Evolutionary conservation across 2,113 vertebrate genomes (phyloP).

Genomic region (Callorhinus ursinus): DNA sequence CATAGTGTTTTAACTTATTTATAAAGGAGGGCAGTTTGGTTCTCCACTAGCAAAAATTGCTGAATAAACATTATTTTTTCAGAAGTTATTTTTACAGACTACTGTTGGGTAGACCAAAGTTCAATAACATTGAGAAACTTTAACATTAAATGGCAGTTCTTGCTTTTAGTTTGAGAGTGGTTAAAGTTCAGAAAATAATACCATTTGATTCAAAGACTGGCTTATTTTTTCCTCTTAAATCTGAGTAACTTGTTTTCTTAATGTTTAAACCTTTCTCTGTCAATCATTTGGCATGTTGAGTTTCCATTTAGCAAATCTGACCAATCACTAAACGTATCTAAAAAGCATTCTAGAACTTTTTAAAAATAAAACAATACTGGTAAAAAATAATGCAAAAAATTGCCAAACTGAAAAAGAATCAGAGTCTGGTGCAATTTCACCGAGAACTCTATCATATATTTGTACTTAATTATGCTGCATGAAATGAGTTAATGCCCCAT

Average conservation of each 20-base stretch:
- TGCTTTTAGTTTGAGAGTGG: constrained; percentile 51
- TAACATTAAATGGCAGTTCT: constrained; percentile 61
- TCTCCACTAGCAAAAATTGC: neutral
- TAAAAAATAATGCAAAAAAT: constrained; percentile 13
- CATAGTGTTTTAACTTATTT: constrained; percentile 32
- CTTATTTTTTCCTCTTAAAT: neutral
- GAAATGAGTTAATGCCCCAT: neutral
- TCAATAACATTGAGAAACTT: neutral
- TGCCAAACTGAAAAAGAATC: constrained; percentile 24
- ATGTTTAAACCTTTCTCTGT: neutral
- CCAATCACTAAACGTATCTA: constrained; percentile 9
- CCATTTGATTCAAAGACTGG: neutral
- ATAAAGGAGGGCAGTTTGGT: neutral
- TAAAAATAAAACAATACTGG: neutral
- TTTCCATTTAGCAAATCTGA: neutral
- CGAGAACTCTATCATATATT: neutral
- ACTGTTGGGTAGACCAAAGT: neutral
- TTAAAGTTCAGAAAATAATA: constrained; percentile 27
- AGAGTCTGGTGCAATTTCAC: constrained; percentile 15
- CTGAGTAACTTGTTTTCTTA: neutral
- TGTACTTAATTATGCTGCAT: neutral
- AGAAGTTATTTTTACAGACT: neutral
- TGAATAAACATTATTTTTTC: neutral
- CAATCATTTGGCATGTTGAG: neutral
- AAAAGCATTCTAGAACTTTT: constrained; percentile 18